Evolutionary conservation across 2,113 vertebrate species (phyloP), one percentile per base, ranked within the genome.

Genomic region (Taxidea taxus): DNA sequence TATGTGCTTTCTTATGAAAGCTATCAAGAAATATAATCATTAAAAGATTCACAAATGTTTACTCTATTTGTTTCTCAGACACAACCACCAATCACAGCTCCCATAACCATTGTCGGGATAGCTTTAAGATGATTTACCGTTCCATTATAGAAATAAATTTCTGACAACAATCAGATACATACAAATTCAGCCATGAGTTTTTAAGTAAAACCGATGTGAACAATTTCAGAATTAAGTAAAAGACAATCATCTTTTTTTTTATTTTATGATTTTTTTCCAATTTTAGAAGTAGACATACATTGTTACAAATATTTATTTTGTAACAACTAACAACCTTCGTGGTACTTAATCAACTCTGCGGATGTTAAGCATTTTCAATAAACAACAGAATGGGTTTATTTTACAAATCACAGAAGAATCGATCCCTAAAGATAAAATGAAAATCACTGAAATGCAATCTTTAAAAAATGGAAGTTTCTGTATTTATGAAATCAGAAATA

Each of bases 1-100:
- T 98, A 99, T 90, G 98, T 98, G 97, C 99, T 99, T 98, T 99
- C 98, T 99, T 99, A 99, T 99, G 99, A 99, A 99, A 99, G 98
- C 99, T 98, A 99, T 99, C 99, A 99, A 98, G 98, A 99, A 98
- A 97, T 98, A 98, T 99, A 98, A 99, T 98, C 99, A 99, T 99
- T 99, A 99, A 98, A 99, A 98, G 98, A 99, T 98, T 98, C 98
- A 98, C 97, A 98, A 98, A 98, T 98, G 98, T 99, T 99, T 99
- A 99, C 98, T 98, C 98, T 98, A 98, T 99, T 99, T 99, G 98
- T 98, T 98, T 99, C 98, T 98, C 98, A 95, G 97, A 98, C 39
- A 98, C 97, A 98, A 98, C 97, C 97, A 98, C 98, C 98, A 99
- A 98, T 98, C 70, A 97, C n/a, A 95, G 98, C 98, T 98, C 97